Percentiles rank a stretch among this genome's conserved stretches.
Conservation (phyloP, 2,888 invertebrate species). For the Drosophila subquinaria region DNA sequence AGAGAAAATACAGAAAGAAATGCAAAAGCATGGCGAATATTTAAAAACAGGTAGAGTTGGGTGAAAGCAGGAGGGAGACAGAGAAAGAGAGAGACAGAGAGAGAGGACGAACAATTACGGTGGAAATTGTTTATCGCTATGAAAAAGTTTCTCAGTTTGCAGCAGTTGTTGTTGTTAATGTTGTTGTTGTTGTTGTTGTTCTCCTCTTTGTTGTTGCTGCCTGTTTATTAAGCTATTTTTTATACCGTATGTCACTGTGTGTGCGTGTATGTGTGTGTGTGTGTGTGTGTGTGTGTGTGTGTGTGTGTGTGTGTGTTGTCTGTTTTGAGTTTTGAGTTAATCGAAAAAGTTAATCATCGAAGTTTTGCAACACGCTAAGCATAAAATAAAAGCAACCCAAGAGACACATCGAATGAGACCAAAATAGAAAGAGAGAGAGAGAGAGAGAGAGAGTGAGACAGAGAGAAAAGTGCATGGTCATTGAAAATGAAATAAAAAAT, state of each 20-base stretch:
- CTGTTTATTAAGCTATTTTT: slow-evolving; percentile 52
- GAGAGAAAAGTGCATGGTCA: slow-evolving; percentile 41
- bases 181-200: slow-evolving; percentile 50
- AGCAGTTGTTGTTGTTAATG: slow-evolving; percentile 31
- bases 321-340: slow-evolving; percentile 75
- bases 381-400: slow-evolving; percentile 38
- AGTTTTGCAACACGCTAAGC: slow-evolving; percentile 73
- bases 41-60: background rate
- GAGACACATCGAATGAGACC: background rate
- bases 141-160: slow-evolving; percentile 68
- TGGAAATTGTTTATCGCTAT: slow-evolving; percentile 77
- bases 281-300: slow-evolving; percentile 33
- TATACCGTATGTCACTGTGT: slow-evolving; percentile 15
- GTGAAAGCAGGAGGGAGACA: background rate
- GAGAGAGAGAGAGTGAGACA: background rate
- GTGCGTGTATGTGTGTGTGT: slow-evolving; percentile 30
- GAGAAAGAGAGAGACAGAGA: background rate
- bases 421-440: background rate
- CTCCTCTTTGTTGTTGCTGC: slow-evolving; percentile 35
- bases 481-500: slow-evolving; percentile 33
- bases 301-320: slow-evolving; percentile 47
- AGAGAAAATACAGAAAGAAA: slow-evolving; percentile 1
- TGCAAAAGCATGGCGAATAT: background rate
- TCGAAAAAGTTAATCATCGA: slow-evolving; percentile 82
- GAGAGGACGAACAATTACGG: slow-evolving; percentile 34